These are phyloP conservation scores for Laupala kohalensis DNA, from an alignment of 1,140 invertebrate species.

Conservation along the genomic window DNA sequence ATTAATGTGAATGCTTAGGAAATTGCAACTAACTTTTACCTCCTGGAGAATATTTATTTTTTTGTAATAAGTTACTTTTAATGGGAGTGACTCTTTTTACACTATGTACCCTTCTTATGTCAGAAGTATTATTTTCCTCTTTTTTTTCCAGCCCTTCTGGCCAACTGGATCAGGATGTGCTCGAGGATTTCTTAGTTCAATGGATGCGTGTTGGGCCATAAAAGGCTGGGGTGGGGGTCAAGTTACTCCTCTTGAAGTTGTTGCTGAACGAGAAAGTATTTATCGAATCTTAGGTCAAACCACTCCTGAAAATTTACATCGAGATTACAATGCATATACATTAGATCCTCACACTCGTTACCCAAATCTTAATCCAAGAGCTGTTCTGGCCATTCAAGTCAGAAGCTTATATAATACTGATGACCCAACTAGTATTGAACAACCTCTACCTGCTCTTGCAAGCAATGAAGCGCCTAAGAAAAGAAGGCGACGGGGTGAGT, in stretches of 20 bases:
- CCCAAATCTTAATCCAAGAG: conserved; percentile 45
- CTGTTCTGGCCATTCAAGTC: conserved; percentile 52
- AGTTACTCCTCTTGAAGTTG: conserved; percentile 58
- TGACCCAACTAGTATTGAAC: conserved; percentile 39
- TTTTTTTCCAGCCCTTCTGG: conserved; percentile 76
- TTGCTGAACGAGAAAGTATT: conserved; percentile 90
- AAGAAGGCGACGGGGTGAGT: conserved; percentile 43
- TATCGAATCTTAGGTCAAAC: conserved; percentile 86
- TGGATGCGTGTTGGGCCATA: conserved; percentile 94
- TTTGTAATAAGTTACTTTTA: neutral
- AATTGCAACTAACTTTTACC: no score
- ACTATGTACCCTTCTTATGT: neutral
- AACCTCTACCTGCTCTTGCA: conserved; percentile 22
- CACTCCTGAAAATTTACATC: conserved; percentile 86
- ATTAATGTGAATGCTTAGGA: neutral
- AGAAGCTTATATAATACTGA: conserved; percentile 45
- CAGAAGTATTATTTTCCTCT: neutral
- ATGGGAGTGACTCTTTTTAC: neutral
- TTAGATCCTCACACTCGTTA: conserved; percentile 78
- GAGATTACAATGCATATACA: conserved; percentile 77
- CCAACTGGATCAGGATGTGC: conserved; percentile 96
- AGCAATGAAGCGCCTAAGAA: conserved; percentile 42
- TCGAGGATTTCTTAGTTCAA: conserved; percentile 85
- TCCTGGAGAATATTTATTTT: neutral
- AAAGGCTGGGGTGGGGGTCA: conserved; percentile 61